Evolutionary conservation across 2,888 invertebrate species (phyloP), one percentile per base, ranked within the genome.

Genomic region (Notocelia uddmanniana): DNA sequence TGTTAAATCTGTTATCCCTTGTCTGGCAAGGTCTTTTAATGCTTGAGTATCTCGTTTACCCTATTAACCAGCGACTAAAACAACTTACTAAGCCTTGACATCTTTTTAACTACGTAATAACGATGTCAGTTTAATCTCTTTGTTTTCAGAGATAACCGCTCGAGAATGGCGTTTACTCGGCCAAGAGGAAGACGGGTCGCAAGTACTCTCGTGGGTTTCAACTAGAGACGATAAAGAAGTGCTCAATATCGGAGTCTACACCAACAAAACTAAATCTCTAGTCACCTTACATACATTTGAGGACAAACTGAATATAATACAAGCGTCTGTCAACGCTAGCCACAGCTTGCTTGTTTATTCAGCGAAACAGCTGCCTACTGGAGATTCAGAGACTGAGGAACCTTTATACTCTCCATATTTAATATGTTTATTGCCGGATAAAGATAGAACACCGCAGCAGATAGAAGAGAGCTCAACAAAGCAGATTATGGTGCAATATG

Each of bases 141-240:
- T 70, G 13, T 69, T 88, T 90, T 48, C 86, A 96, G 96, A 94
- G 76, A 86, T 93, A 75, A 94, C 94, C 83, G 96, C 96, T 0
- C 95, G 95, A 76, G 96, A 97, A 92, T 97, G 97, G 97, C 95
- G 97, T 72, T 92, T 97, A 69, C 88, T 97, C 76, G 97, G 97
- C 0, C 97, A 97, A 87, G 97, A 97, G 83, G 96, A 96, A 85
- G 96, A 97, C 85, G 96, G 96, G 2, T 95, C 95, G 0, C 93
- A 97, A 81, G 85, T 97, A 34, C 93, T 97, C 41, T 95, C 96
- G 31, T 97, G 97, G 97, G 88, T 91, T 60, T 89, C 91, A 54
- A 81, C 78, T n/a, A 80, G 78, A 31, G 80, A 82, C 34, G 80
- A 76, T 15, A 84, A 83, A 69, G 89, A 91, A 73, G 83, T 89